Evolutionary conservation across 2,888 invertebrate species (phyloP).

Genomic region (Tetragonisca angustula): DNA sequence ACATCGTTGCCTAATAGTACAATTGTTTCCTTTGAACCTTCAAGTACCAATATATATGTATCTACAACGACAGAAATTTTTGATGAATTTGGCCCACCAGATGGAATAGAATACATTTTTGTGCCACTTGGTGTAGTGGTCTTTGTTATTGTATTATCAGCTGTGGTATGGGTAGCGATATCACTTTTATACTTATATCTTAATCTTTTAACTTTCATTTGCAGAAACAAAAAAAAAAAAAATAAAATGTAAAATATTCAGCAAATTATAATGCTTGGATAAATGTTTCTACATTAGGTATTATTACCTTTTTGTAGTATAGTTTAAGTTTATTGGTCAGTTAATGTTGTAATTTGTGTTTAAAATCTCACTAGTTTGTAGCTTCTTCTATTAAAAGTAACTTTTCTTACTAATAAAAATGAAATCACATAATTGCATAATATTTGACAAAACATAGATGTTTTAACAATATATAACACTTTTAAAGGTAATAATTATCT

Average conservation of each 20-base stretch:
- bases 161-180: conserved; percentile 79
- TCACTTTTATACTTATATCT: conserved; percentile 64
- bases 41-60: conserved; percentile 66
- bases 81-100: conserved; percentile 81
- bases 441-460: background rate
- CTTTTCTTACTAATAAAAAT: conserved; percentile 21
- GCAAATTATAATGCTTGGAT: conserved; percentile 49
- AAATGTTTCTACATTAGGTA: conserved; percentile 56
- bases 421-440: background rate
- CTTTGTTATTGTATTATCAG: conserved; percentile 81
- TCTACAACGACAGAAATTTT: conserved; percentile 77
- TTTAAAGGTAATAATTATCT: conserved; percentile 85
- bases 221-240: conserved; percentile 50
- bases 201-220: conserved; percentile 56
- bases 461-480: conserved; percentile 24
- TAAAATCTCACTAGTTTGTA: conserved; percentile 17
- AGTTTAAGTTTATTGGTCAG: conserved; percentile 36
- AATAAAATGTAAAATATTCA: conserved; percentile 25
- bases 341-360: conserved; percentile 27
- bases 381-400: conserved; percentile 21
- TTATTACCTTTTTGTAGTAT: conserved; percentile 39
- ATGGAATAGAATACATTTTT: conserved; percentile 82
- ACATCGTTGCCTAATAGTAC: conserved; percentile 56
- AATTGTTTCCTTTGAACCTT: conserved; percentile 57
- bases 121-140: conserved; percentile 82